phyloP scores from a whole-genome alignment of 2,797 vertebrate species.

The Tangara arthus region DNA sequence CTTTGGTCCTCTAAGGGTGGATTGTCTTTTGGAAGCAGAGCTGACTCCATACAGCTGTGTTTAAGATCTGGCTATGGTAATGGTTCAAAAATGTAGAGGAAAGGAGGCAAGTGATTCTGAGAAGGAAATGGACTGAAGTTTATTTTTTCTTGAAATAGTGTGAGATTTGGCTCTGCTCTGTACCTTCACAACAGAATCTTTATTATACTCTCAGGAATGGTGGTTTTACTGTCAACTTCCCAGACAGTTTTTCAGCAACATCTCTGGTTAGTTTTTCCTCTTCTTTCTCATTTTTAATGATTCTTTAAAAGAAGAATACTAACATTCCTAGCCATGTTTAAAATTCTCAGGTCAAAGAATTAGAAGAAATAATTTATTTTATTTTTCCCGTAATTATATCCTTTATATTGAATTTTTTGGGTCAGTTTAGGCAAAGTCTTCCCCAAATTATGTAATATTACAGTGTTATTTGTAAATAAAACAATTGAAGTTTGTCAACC shows the following conservation, averaged over 20 bases:
- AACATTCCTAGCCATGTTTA: not conserved
- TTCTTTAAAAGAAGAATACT: not conserved
- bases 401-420: not conserved
- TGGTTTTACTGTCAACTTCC: not conserved
- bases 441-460: not conserved
- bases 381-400: not conserved
- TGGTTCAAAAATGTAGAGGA: not conserved
- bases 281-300: not conserved
- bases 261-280: not conserved
- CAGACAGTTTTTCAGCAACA: not conserved
- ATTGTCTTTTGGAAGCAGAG: not conserved
- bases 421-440: not conserved
- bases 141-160: constrained; percentile 9
- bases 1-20: not conserved
- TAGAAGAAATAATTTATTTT: not conserved
- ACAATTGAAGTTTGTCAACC: not conserved
- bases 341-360: not conserved
- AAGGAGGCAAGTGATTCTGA: constrained; percentile 3
- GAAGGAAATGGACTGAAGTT: constrained; percentile 8
- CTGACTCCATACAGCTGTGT: not conserved
- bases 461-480: not conserved
- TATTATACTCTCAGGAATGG: not conserved
- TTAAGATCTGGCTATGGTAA: not conserved
- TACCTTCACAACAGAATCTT: not conserved
- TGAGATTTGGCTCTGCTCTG: not conserved